Conservation (phyloP, 2,888 invertebrate species). For the Isotomurus palustris region DNA sequence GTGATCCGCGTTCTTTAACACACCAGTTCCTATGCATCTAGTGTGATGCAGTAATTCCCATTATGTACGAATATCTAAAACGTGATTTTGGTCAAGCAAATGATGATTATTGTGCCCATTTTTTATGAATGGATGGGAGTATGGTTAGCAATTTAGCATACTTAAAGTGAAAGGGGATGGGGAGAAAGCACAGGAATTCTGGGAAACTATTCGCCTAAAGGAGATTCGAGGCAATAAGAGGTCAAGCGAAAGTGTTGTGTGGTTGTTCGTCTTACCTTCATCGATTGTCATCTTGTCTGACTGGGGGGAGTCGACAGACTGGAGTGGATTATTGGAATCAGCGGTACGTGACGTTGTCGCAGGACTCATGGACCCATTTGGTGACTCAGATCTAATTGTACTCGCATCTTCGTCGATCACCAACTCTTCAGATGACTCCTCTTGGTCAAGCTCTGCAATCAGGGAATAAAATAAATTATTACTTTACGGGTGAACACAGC, state of each 20-base stretch:
- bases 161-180: no score
- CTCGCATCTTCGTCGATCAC: constrained; percentile 41
- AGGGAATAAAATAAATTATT: constrained; percentile 9
- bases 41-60: no score
- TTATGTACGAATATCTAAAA: no score
- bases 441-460: constrained; percentile 23
- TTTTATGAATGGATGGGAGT: no score
- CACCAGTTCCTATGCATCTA: no score
- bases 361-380: constrained; percentile 16
- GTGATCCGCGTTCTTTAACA: no score
- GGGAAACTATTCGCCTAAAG: no score
- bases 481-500: not conserved
- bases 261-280: constrained; percentile 36
- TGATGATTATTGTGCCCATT: no score
- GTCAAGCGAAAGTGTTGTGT: not conserved
- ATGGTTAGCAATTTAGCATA: no score
- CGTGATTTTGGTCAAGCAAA: no score
- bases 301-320: constrained; percentile 32
- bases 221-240: no score
- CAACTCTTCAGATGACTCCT: constrained; percentile 38
- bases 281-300: constrained; percentile 45
- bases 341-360: constrained; percentile 4
- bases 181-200: no score
- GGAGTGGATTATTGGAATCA: constrained; percentile 8
- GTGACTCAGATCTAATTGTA: constrained; percentile 18